Evolutionary conservation across 1,140 invertebrate genomes (phyloP).

Genomic region (Bombus affinis): DNA sequence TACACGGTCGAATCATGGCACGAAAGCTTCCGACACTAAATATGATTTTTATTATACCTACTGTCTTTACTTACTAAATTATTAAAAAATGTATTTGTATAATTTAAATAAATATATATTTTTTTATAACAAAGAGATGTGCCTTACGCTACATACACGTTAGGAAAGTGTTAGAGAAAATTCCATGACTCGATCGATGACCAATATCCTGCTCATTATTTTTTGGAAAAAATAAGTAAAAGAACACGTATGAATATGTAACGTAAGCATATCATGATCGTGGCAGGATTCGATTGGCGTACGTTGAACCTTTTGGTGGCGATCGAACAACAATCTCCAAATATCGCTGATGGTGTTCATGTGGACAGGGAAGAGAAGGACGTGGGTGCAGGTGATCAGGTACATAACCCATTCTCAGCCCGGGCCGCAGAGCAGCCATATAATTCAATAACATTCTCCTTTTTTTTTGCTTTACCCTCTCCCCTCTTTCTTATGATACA

Average conservation of each 20-base stretch:
- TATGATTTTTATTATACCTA: slow-evolving; percentile 19
- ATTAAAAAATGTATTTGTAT: not conserved
- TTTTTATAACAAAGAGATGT: slow-evolving; percentile 31
- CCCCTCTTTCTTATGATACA: slow-evolving; percentile 13
- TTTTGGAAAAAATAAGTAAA: slow-evolving; percentile 55
- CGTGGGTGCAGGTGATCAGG: slow-evolving; percentile 99
- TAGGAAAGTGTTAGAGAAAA: slow-evolving; percentile 51
- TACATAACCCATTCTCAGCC: slow-evolving; percentile 84
- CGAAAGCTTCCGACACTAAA: slow-evolving; percentile 53
- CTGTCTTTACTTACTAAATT: not conserved
- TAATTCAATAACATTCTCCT: slow-evolving; percentile 59
- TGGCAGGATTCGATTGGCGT: slow-evolving; percentile 97
- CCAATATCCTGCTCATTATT: slow-evolving; percentile 58
- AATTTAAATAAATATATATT: not conserved
- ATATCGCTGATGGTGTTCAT: slow-evolving; percentile 98
- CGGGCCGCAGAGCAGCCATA: slow-evolving; percentile 80
- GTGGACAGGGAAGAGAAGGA: slow-evolving; percentile 94
- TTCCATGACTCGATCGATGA: slow-evolving; percentile 64
- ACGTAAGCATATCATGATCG: slow-evolving; percentile 80
- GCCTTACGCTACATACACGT: slow-evolving; percentile 47
- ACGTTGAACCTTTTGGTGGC: slow-evolving; percentile 99
- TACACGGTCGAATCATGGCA: slow-evolving; percentile 65
- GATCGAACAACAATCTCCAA: slow-evolving; percentile 97
- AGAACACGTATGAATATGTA: slow-evolving; percentile 72
- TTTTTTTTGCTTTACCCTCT: slow-evolving; percentile 31